A percentile compares a stretch with the other conserved stretches of the same genome.
Conservation (phyloP, 2,113 vertebrate species). For the Cricetomys ansorgei region DNA sequence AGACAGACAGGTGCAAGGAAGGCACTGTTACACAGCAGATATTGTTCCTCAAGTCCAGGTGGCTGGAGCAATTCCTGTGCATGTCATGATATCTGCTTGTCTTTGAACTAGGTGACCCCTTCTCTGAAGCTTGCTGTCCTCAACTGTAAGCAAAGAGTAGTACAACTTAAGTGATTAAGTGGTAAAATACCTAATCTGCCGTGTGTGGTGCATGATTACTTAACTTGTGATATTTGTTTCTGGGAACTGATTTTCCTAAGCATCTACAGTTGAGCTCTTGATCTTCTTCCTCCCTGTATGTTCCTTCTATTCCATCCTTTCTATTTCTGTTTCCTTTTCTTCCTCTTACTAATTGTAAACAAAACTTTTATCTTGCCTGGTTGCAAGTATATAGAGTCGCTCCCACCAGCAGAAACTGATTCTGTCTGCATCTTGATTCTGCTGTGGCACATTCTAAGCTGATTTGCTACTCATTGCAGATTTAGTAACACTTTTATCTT, state of each 20-base stretch:
- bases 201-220: accelerated
- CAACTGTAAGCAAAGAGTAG: background rate
- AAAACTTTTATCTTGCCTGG: background rate
- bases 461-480: background rate
- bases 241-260: background rate
- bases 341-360: background rate
- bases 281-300: background rate
- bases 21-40: accelerated
- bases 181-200: background rate
- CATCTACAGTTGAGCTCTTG: background rate
- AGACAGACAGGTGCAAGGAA: background rate
- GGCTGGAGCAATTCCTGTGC: accelerated
- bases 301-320: background rate
- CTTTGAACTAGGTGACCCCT: background rate
- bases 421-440: background rate
- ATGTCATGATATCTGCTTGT: background rate
- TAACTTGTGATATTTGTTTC: background rate
- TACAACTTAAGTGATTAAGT: background rate
- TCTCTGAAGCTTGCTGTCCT: background rate
- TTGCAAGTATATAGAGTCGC: background rate
- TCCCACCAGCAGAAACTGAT: background rate
- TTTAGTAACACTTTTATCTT: too few species aligned
- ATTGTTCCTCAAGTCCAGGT: accelerated
- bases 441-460: background rate
- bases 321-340: too few species aligned